phyloP scores from a whole-genome alignment of 2,797 vertebrate species.

The Danio kyathit region DNA sequence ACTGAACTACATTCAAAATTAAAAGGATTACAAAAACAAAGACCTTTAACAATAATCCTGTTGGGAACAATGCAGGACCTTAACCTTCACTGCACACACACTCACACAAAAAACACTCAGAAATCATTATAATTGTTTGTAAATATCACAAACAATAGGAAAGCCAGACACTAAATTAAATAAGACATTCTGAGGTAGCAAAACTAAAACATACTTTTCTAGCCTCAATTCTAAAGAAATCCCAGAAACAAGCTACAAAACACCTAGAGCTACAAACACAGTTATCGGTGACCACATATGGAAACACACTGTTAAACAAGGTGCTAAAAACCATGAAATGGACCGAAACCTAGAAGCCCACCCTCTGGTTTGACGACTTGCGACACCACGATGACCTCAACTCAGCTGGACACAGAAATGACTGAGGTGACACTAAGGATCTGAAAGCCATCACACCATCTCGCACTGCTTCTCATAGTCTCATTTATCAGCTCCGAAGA shows the following conservation, averaged over 20 bases:
- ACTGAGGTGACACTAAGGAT: background rate
- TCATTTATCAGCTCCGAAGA: constrained; percentile 5
- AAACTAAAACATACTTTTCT: background rate
- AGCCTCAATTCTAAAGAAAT: background rate
- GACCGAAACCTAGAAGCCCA: background rate
- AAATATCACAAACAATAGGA: background rate
- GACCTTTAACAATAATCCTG: too few species aligned
- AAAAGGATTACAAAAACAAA: too few species aligned
- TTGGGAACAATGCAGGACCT: too few species aligned
- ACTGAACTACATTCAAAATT: too few species aligned
- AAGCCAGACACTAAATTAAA: background rate
- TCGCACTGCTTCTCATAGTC: constrained; percentile 15
- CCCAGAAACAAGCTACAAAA: background rate
- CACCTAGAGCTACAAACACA: background rate
- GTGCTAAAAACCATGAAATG: background rate
- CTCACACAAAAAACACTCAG: background rate
- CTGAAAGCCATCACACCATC: constrained; percentile 20
- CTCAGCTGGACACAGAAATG: background rate
- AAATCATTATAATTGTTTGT: background rate
- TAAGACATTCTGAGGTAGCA: background rate
- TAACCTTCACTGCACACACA: background rate
- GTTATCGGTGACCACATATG: background rate
- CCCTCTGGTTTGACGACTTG: background rate
- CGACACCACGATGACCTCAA: background rate
- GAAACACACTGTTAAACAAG: background rate